Evolutionary conservation across 2,888 invertebrate genomes (phyloP).

Genomic region (Drosophila mulleri): DNA sequence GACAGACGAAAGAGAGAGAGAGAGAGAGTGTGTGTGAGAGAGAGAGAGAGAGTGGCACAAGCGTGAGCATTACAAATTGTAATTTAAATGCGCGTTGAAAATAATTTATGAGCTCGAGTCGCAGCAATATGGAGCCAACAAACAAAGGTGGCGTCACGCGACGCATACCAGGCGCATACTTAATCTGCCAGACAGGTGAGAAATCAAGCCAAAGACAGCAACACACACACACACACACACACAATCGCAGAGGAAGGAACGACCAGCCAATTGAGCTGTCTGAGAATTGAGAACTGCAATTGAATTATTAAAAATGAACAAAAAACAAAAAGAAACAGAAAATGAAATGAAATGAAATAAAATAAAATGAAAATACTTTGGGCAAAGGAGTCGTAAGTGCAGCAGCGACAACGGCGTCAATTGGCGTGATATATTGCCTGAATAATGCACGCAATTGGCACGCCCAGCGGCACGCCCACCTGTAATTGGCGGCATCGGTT

Average conservation of each 20-base stretch:
- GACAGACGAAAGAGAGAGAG: background rate
- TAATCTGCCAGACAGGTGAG: constrained; percentile 53
- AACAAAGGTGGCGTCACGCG: constrained; percentile 62
- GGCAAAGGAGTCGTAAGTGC: constrained; percentile 1
- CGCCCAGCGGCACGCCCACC: constrained; percentile 20
- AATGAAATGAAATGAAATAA: constrained; percentile 47
- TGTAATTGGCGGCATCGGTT: constrained; percentile 79
- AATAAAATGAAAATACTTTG: constrained; percentile 64
- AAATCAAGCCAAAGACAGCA: constrained; percentile 20
- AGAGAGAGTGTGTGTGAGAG: background rate
- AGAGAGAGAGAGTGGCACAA: background rate
- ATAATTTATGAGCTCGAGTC: constrained; percentile 51
- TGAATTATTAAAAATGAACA: constrained; percentile 75
- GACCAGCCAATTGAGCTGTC: constrained; percentile 3
- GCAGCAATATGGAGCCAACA: constrained; percentile 26
- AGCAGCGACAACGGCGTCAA: constrained; percentile 20
- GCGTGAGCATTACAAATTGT: constrained; percentile 58
- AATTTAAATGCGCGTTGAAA: constrained; percentile 58
- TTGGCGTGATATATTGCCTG: constrained; percentile 64
- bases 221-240: background rate
- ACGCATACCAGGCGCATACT: constrained; percentile 54
- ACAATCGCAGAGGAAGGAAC: background rate
- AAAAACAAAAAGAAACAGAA: constrained; percentile 41
- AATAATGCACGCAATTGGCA: constrained; percentile 58
- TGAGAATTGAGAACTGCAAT: constrained; percentile 37